Conservation (phyloP, 2,113 vertebrate species). For the Pterophyllum scalare region DNA sequence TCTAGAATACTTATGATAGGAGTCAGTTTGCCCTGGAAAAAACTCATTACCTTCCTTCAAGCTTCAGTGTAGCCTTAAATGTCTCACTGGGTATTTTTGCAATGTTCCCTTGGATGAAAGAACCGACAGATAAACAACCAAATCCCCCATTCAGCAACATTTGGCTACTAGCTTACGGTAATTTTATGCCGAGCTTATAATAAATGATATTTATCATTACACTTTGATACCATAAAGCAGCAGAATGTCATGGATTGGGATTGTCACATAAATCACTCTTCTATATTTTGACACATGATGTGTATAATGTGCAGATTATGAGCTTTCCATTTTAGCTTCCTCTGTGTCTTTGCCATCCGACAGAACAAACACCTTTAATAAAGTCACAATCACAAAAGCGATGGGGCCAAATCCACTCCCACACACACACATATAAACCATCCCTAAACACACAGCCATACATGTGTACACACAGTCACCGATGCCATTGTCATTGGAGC, state of each 20-base stretch:
- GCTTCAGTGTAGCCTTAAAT: constrained; percentile 22
- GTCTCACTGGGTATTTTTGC: constrained; percentile 57
- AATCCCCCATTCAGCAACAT: constrained; percentile 52
- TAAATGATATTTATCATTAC: constrained; percentile 68
- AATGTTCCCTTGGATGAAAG: constrained; percentile 43
- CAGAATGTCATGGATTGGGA: constrained; percentile 57
- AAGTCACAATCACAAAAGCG: constrained; percentile 88
- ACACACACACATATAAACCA: constrained; percentile 52
- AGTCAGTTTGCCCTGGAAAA: neutral
- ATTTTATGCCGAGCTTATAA: constrained; percentile 59
- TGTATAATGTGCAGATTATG: constrained; percentile 71
- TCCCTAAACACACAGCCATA: constrained; percentile 40
- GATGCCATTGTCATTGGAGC: constrained; percentile 55
- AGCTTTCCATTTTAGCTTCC: constrained; percentile 62
- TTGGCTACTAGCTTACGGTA: constrained; percentile 53
- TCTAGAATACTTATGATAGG: neutral
- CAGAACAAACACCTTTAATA: constrained; percentile 75
- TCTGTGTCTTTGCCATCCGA: constrained; percentile 60
- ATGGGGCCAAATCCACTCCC: constrained; percentile 87
- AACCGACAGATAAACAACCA: constrained; percentile 59
- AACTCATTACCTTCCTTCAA: constrained; percentile 5
- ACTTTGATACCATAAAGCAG: constrained; percentile 59
- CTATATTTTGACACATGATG: constrained; percentile 75
- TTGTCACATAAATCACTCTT: constrained; percentile 62
- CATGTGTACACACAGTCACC: constrained; percentile 26